phyloP scores from a whole-genome alignment of 2,888 invertebrate species.

The Hydrotaea diabolus region DNA sequence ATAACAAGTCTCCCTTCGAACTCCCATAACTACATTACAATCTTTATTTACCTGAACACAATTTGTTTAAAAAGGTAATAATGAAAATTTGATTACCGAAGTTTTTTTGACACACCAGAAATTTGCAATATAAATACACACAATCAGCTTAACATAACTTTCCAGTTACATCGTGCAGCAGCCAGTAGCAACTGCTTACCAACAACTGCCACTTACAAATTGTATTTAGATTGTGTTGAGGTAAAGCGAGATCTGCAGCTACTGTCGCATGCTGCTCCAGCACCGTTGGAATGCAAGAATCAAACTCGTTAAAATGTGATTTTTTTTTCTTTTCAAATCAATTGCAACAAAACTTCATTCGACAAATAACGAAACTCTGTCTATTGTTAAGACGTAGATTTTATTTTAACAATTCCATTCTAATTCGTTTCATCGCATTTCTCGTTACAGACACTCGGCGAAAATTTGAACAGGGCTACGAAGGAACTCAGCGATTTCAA shows the following conservation, averaged over 20 bases:
- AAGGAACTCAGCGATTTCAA: conserved; percentile 91
- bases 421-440: conserved; percentile 5
- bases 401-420: conserved; percentile 18
- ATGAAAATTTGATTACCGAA: conserved; percentile 8
- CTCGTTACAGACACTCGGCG: conserved; percentile 81
- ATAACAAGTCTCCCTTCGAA: no score
- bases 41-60: background rate
- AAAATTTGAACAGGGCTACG: conserved; percentile 88
- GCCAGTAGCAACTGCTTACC: background rate
- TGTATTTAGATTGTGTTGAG: background rate
- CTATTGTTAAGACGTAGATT: conserved; percentile 23
- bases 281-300: background rate
- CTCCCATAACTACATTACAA: background rate
- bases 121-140: conserved; percentile 15
- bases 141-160: conserved; percentile 14
- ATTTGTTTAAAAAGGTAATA: conserved; percentile 17
- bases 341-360: background rate
- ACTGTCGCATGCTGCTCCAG: background rate
- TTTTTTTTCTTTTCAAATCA: conserved; percentile 12
- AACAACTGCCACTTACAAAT: conserved; percentile 28
- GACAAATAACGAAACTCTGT: conserved; percentile 26
- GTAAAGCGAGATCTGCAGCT: background rate
- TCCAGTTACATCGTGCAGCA: background rate
- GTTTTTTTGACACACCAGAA: conserved; percentile 3
- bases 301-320: conserved; percentile 27